Percentiles rank a stretch among this genome's conserved stretches.
These are phyloP conservation scores for Nyctereutes procyonoides DNA, from an alignment of 2,113 vertebrate genomes.

Conservation along the genomic window DNA sequence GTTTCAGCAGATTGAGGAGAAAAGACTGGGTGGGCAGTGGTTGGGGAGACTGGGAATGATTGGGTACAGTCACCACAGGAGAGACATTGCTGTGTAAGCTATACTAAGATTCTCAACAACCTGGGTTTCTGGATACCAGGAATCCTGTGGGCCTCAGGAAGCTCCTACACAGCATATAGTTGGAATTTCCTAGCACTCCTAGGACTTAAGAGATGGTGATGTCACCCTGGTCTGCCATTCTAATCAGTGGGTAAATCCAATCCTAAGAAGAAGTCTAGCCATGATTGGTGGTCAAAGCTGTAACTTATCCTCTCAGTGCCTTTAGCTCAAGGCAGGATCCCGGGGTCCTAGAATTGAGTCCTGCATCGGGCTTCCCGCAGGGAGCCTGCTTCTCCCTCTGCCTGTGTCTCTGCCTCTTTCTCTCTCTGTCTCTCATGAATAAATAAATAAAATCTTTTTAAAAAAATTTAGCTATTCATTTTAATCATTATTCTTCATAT, in stretches of 20 bases:
- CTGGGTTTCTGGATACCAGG: neutral
- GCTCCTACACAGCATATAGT: neutral
- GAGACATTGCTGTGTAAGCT: neutral
- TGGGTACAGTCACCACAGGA: neutral
- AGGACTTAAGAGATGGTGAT: neutral
- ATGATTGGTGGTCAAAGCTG: neutral
- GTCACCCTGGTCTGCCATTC: neutral
- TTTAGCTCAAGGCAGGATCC: neutral
- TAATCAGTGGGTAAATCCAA: neutral
- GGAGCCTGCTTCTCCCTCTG: no score
- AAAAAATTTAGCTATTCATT: neutral
- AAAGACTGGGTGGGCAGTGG: neutral
- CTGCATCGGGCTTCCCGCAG: no score
- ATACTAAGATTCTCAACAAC: neutral
- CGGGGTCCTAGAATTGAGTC: no score
- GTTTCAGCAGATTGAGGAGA: neutral
- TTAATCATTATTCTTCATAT: conserved; percentile 61
- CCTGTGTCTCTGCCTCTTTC: no score
- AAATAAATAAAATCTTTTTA: no score
- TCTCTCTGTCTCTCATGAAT: no score
- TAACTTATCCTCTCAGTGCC: neutral
- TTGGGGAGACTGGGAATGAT: neutral
- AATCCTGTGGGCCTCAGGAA: neutral
- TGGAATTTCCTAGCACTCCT: neutral
- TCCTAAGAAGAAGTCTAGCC: neutral